Base-by-base conservation (phyloP, 2,797 vertebrate genomes). In the Hemitrygon akajei region DNA sequence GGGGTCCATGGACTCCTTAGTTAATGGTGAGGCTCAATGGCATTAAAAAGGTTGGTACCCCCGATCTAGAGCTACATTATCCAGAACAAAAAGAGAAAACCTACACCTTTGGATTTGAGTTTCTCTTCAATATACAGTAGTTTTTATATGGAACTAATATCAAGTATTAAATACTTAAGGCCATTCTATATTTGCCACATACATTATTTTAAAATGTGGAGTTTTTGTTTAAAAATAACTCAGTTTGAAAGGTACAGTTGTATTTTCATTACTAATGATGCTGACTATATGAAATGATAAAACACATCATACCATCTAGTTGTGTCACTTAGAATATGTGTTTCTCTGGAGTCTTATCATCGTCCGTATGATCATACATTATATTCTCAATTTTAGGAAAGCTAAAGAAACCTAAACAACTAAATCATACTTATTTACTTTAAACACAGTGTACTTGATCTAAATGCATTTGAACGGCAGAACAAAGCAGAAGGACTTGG, bases 401-500 rank as follows among this genome's bases (percentile, higher is more conserved):
- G 2, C 37, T 75, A 73, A 73, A 92, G 20, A 47, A 73, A 18
- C 34, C 0, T 73, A 75, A 56, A 75, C 27, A 75, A 0, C 37
- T 0, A 56, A 58, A 25, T 60, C 27, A 84, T 60, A n/a, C 40
- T 71, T 94, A 40, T 94, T 60, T 91, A 63, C 77, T 91, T 77
- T 95, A 40, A 92, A 95, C 95, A 3, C 95, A 99, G 98, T 94
- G 98, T 99, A 95, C 97, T 99, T 94, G 98, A 99, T 95, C 97
- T 99, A 91, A 99, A 99, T 95, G 98, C 98, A 0, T 99, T 99
- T 94, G 98, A 99, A 96, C 96, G 98, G 93, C 98, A 99, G 95
- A 99, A 99, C 96, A 99, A 99, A 97, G 98, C 98, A 4, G 98
- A 99, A 95, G 98, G 98, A 86, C 97, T 99, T 94, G 98, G 98